These are phyloP conservation scores for Labrus mixtus DNA, from an alignment of 2,113 vertebrate species.

Conservation along the genomic window DNA sequence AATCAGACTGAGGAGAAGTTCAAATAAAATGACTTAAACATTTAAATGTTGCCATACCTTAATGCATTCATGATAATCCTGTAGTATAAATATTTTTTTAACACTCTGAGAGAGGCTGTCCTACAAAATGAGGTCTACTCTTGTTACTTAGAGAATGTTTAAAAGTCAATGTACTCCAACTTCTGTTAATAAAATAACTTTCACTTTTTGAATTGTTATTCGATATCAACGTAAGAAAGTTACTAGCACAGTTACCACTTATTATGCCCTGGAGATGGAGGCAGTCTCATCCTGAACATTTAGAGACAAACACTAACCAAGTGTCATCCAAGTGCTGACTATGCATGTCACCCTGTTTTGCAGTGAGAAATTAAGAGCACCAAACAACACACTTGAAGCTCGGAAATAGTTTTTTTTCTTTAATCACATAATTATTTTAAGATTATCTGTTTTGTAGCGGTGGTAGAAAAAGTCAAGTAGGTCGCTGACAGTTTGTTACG, in stretches of 20 bases:
- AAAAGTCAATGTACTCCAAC: not conserved
- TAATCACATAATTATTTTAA: not conserved
- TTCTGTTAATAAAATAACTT: not conserved
- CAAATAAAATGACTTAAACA: too few species aligned
- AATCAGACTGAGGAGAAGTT: too few species aligned
- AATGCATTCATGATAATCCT: too few species aligned
- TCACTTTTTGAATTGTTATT: not conserved
- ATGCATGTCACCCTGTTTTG: not conserved
- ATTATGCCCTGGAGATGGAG: slow-evolving; percentile 57
- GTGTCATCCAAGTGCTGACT: not conserved
- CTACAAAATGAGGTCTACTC: not conserved
- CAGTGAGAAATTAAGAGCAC: not conserved
- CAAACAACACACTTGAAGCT: too few species aligned
- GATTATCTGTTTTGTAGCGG: not conserved
- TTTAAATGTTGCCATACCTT: too few species aligned
- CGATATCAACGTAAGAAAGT: not conserved
- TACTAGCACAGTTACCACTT: slow-evolving; percentile 25
- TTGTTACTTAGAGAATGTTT: not conserved
- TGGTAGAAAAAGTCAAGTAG: not conserved
- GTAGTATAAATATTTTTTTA: not conserved
- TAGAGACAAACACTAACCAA: not conserved
- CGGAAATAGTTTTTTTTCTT: too few species aligned
- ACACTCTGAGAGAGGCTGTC: not conserved
- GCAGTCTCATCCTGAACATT: slow-evolving; percentile 20
- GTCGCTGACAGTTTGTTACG: too few species aligned